Evolutionary conservation across 2,888 invertebrate genomes (phyloP), one percentile per base, ranked within the genome.

Genomic region (Drosophila austrosaltans): DNA sequence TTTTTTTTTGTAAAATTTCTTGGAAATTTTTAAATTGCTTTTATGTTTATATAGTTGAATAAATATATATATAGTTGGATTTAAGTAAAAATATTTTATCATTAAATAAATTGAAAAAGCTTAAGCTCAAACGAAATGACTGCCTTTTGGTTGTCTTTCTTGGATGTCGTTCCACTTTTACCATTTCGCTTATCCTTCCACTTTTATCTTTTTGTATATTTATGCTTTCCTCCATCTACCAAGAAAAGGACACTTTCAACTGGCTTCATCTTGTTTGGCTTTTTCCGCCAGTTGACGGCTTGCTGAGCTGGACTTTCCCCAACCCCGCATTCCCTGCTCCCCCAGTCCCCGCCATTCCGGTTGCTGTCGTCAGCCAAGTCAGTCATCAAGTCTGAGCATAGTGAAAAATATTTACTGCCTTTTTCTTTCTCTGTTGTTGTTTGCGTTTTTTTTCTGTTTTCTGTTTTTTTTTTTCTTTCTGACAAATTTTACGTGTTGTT

Each of bases 401-500:
- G 84, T 76, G 72, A 70, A 79, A 76, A 75, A 84, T 81, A 84
- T 87, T 79, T 76, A 81, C 82, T 79, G 84, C 63, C 76, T 64
- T 62, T 5, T 28, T 70, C 66, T 53, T 53, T 64, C 32, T 71
- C 57, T 44, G 36, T 42, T n/a, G 16, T 36, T 54, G 65, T 58
- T 39, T 6, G 10, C 44, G 22, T 66, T 48, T 32, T 10, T 32
- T 44, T 63, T 44, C 4, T 48, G 10, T 12, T 48, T 32, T 12
- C 36, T 62, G n/a, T 8, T 8, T 22, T 56, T 20, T n/a, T n/a
- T 54, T 20, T 56, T 56, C 30, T 53, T 66, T 61, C 63, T 66
- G 72, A 87, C 87, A 83, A 83, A 84, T 87, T 83, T 79, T 74
- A 83, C 79, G 77, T 87, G 80, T 66, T 72, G 61, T 72, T 78